A percentile compares a stretch with the other conserved stretches of the same genome.
Conservation (phyloP, 1,140 invertebrate species). For the Drosophila nigrodunni region DNA sequence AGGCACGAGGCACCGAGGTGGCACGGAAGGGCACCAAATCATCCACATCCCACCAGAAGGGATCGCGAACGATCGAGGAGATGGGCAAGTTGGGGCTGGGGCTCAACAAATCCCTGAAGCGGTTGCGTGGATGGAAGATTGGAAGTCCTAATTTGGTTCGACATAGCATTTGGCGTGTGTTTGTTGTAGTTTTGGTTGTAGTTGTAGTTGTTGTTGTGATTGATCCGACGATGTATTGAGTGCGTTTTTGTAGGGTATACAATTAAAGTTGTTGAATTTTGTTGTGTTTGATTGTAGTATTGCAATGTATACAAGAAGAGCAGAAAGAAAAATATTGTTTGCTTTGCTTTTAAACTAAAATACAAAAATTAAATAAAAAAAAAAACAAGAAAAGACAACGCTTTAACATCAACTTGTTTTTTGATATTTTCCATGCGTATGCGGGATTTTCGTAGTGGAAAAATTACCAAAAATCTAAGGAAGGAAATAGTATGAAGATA, state of each 20-base stretch:
- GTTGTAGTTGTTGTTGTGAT: slow-evolving; percentile 26
- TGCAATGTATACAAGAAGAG: slow-evolving; percentile 81
- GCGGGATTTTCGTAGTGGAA: slow-evolving; percentile 69
- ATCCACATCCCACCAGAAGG: slow-evolving; percentile 94
- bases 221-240: slow-evolving; percentile 20
- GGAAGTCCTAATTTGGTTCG: slow-evolving; percentile 87
- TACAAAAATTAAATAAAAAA: slow-evolving; percentile 76
- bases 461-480: slow-evolving; percentile 68
- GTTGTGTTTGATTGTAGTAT: slow-evolving; percentile 58
- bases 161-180: slow-evolving; percentile 44
- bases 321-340: slow-evolving; percentile 83
- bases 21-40: slow-evolving; percentile 90
- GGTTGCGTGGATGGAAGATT: slow-evolving; percentile 89
- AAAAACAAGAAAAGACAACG: slow-evolving; percentile 70
- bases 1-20: slow-evolving; percentile 86
- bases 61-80: slow-evolving; percentile 91
- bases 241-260: slow-evolving; percentile 55
- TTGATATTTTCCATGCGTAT: slow-evolving; percentile 83
- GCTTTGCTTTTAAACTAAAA: slow-evolving; percentile 83
- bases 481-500: slow-evolving; percentile 19
- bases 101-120: slow-evolving; percentile 90
- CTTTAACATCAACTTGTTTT: slow-evolving; percentile 77
- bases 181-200: slow-evolving; percentile 40
- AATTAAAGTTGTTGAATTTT: slow-evolving; percentile 63
- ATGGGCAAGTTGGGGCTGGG: slow-evolving; percentile 91